Conservation (phyloP, 2,888 invertebrate species). For the Tridacna gigas region DNA sequence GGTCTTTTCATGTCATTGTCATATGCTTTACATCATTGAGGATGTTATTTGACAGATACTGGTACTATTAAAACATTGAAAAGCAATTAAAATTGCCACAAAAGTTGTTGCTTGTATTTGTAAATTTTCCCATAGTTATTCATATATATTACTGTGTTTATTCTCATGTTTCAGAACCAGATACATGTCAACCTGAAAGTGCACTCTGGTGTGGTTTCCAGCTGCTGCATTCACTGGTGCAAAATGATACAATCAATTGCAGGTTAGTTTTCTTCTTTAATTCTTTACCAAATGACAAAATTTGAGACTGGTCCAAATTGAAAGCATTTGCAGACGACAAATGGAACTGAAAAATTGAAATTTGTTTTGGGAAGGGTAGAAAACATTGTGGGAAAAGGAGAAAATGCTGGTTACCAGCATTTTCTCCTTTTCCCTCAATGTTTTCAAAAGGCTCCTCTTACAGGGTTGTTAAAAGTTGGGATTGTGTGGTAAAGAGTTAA, state of each 20-base stretch:
- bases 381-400: neutral
- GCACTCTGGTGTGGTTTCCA: constrained; percentile 58
- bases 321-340: too few species aligned
- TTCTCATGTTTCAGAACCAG: constrained; percentile 34
- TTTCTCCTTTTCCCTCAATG: neutral
- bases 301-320: too few species aligned
- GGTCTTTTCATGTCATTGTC: too few species aligned
- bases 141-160: too few species aligned
- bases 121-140: too few species aligned
- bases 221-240: constrained; percentile 35
- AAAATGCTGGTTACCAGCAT: neutral
- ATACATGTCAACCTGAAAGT: constrained; percentile 43
- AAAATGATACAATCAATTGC: constrained; percentile 50
- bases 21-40: too few species aligned
- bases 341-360: neutral
- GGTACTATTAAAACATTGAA: too few species aligned
- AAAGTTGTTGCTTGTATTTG: too few species aligned
- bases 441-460: neutral
- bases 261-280: constrained; percentile 25
- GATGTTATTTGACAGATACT: too few species aligned
- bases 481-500: too few species aligned
- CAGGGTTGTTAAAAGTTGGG: neutral
- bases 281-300: too few species aligned
- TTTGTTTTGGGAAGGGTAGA: neutral
- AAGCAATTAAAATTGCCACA: too few species aligned